A percentile compares a stretch with the other conserved stretches of the same genome.
phyloP scores from a whole-genome alignment of 2,113 vertebrate genomes.

The Callopanchax toddi region DNA sequence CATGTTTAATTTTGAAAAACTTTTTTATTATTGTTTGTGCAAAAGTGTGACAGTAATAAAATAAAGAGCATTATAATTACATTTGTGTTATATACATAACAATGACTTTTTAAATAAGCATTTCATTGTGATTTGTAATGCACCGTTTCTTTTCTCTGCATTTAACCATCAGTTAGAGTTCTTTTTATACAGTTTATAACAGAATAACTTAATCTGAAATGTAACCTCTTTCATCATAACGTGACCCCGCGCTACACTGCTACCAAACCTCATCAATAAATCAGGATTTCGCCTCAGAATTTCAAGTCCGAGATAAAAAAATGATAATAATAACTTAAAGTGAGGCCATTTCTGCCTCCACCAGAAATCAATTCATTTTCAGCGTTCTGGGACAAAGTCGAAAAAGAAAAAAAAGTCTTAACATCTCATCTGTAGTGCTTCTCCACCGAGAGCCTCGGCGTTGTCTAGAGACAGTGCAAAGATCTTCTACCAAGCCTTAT shows the following conservation, averaged over 20 bases:
- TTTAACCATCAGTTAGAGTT: background rate
- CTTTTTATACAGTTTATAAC: background rate
- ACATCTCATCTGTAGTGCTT: slow-evolving; percentile 69
- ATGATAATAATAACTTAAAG: slow-evolving; percentile 41
- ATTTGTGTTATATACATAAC: no score
- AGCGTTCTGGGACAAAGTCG: slow-evolving; percentile 33
- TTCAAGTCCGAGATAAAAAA: slow-evolving; percentile 36
- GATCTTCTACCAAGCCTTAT: slow-evolving; percentile 79
- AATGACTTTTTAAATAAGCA: no score
- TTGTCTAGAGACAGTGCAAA: slow-evolving; percentile 75
- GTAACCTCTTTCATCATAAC: slow-evolving; percentile 34
- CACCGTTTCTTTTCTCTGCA: no score
- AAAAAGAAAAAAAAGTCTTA: slow-evolving; percentile 46
- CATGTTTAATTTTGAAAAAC: no score
- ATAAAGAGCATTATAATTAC: no score
- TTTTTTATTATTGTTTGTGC: no score
- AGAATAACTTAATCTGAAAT: slow-evolving; percentile 35
- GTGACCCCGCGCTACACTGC: slow-evolving; percentile 10
- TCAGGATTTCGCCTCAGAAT: slow-evolving; percentile 35
- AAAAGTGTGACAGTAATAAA: no score
- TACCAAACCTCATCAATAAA: slow-evolving; percentile 57
- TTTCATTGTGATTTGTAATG: no score
- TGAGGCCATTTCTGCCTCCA: slow-evolving; percentile 47
- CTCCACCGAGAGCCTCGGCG: slow-evolving; percentile 67
- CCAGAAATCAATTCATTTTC: slow-evolving; percentile 62